These are phyloP conservation scores for Pogonocichla stellata DNA, from an alignment of 2,113 vertebrate species.

Conservation along the genomic window DNA sequence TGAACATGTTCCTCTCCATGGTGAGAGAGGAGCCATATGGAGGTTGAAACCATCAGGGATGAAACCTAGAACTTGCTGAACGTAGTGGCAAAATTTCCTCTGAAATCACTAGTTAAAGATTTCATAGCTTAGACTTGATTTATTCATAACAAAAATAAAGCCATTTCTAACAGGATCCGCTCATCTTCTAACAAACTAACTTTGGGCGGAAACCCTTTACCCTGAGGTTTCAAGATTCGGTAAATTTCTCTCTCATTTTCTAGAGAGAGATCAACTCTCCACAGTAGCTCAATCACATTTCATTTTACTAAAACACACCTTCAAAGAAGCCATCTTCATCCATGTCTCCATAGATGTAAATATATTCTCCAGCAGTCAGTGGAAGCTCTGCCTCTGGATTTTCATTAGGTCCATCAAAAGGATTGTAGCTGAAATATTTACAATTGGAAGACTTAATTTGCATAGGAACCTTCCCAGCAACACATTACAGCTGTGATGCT, in stretches of 20 bases:
- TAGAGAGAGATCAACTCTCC: background rate
- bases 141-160: background rate
- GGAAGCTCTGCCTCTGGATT: conserved; percentile 97
- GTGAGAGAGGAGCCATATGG: background rate
- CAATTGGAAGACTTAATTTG: background rate
- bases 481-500: background rate
- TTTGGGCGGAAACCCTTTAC: background rate
- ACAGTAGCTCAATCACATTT: background rate
- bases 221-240: background rate
- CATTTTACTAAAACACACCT: conserved; percentile 74
- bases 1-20: background rate
- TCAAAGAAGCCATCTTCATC: conserved; percentile 99
- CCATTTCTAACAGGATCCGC: background rate
- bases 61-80: background rate
- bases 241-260: background rate
- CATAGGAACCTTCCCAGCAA: background rate
- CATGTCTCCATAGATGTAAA: conserved; percentile 96
- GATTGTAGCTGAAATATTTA: conserved; percentile 87
- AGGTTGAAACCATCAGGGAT: background rate
- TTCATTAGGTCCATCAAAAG: conserved; percentile 96
- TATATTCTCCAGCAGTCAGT: conserved; percentile 94
- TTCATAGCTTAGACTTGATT: background rate
- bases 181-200: background rate
- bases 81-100: background rate
- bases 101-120: background rate